Conservation (phyloP, 2,888 invertebrate genomes). For the Anoncus sp. region DNA sequence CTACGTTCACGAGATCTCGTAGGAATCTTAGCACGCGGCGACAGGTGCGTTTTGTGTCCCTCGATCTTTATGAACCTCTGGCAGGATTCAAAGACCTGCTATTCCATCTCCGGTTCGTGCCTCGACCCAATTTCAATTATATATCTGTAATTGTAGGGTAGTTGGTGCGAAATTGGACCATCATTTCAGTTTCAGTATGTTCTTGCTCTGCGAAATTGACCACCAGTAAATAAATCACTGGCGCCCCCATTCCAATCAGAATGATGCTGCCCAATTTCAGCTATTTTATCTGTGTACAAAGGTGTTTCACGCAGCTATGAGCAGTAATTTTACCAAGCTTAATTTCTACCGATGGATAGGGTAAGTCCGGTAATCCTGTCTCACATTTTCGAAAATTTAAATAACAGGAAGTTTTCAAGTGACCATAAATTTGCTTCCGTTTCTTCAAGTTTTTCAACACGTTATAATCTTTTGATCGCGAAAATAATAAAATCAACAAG, state of each 20-base stretch:
- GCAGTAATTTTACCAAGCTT: neutral
- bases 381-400: too few relatives aligned
- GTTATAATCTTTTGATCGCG: neutral
- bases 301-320: neutral
- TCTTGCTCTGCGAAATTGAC: neutral
- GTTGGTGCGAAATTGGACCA: neutral
- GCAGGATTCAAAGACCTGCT: neutral
- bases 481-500: neutral
- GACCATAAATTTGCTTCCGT: neutral
- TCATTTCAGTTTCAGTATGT: neutral
- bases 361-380: too few relatives aligned
- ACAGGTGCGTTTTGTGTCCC: slow-evolving; percentile 52
- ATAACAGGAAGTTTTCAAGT: too few relatives aligned
- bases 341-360: neutral
- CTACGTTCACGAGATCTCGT: neutral
- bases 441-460: too few relatives aligned
- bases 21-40: slow-evolving; percentile 20
- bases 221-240: slow-evolving; percentile 1
- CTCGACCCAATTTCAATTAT: neutral
- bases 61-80: neutral
- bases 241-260: too few relatives aligned
- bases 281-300: too few relatives aligned
- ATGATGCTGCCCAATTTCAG: too few relatives aligned
- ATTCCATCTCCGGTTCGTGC: neutral
- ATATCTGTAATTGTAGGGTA: neutral